A percentile compares a stretch with the other conserved stretches of the same genome.
Conservation (phyloP, 1,140 invertebrate genomes). For the Leptinotarsa lineolata region DNA sequence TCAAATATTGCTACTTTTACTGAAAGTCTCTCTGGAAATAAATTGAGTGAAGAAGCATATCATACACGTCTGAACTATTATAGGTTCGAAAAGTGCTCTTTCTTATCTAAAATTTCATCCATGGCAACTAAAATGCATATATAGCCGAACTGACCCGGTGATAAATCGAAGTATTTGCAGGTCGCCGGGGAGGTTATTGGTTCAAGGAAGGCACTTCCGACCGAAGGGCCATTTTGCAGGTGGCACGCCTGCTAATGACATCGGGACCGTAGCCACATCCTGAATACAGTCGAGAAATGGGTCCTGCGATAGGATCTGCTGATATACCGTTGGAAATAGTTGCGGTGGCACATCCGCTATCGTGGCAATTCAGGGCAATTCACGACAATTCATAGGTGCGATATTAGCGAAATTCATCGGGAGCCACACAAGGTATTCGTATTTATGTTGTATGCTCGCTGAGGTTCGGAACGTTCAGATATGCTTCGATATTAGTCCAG, state of each 20-base stretch:
- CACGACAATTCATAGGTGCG: constrained; percentile 18
- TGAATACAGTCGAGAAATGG: constrained; percentile 19
- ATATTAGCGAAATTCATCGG: constrained; percentile 6
- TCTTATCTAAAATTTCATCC: no score
- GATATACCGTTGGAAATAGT: constrained; percentile 18
- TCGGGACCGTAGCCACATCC: constrained; percentile 14
- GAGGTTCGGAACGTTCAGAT: background rate
- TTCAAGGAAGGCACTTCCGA: constrained; percentile 11
- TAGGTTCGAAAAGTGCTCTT: no score
- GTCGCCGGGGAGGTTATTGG: constrained; percentile 2
- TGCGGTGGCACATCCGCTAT: constrained; percentile 20
- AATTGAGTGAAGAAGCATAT: no score
- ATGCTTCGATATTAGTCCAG: background rate
- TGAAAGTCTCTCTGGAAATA: no score
- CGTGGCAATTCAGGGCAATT: background rate
- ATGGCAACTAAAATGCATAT: no score
- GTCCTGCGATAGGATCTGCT: constrained; percentile 17
- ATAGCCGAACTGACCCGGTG: background rate
- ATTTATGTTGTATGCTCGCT: constrained; percentile 9
- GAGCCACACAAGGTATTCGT: background rate
- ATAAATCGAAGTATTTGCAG: constrained; percentile 20
- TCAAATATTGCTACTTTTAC: no score
- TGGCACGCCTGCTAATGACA: constrained; percentile 18
- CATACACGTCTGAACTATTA: no score
- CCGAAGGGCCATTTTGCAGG: constrained; percentile 8